phyloP scores from a whole-genome alignment of 2,113 vertebrate genomes.

The Dinomys branickii region DNA sequence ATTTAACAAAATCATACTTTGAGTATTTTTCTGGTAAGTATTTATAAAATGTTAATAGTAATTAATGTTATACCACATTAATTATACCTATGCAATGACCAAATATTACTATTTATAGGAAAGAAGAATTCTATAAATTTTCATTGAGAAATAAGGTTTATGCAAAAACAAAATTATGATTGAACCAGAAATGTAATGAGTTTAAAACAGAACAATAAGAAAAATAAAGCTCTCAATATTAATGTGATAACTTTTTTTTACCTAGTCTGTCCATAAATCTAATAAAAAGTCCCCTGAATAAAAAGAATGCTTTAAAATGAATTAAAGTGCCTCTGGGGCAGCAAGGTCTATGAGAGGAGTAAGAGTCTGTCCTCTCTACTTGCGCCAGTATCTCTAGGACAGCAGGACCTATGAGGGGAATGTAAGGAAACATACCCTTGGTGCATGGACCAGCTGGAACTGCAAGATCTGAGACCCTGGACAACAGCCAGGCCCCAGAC shows the following conservation, averaged over 20 bases:
- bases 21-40: slow-evolving; percentile 22
- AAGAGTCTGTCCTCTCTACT: no score
- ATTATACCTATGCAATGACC: slow-evolving; percentile 13
- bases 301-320: no score
- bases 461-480: no score
- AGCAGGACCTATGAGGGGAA: no score
- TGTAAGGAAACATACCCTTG: no score
- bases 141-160: slow-evolving; percentile 38
- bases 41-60: slow-evolving; percentile 6
- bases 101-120: neutral
- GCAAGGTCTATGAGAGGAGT: no score
- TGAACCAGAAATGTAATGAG: neutral
- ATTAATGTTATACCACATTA: neutral
- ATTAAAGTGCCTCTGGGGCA: no score
- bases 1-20: neutral
- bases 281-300: neutral
- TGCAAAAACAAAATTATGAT: slow-evolving; percentile 4
- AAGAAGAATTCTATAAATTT: slow-evolving; percentile 16
- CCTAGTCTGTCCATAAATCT: neutral
- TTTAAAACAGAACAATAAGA: neutral
- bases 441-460: no score
- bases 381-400: no score
- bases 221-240: slow-evolving; percentile 9
- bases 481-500: no score
- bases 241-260: neutral